A percentile compares a stretch with the other conserved stretches of the same genome.
Evolutionary conservation across 2,797 vertebrate species (phyloP).

Genomic region (Rhinoraja longicauda): DNA sequence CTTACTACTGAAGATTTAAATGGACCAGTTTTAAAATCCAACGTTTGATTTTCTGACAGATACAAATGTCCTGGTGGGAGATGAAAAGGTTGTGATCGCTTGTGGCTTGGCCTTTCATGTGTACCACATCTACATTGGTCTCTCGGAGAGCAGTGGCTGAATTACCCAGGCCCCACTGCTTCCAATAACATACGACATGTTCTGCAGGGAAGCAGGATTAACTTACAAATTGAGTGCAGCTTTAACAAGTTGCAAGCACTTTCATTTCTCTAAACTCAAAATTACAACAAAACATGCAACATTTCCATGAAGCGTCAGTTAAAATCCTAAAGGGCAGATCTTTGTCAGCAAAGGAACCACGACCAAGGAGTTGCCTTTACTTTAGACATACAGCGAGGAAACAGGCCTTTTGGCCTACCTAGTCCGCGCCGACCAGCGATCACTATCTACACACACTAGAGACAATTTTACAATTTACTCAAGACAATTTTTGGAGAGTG

Average conservation of each 20-base stretch:
- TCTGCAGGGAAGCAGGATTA: neutral
- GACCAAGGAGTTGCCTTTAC: too few relatives aligned
- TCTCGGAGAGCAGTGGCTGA: neutral
- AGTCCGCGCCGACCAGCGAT: too few relatives aligned
- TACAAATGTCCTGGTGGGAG: neutral
- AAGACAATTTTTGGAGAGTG: too few relatives aligned
- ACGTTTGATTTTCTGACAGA: neutral
- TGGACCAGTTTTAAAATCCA: neutral
- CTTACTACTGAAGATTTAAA: neutral
- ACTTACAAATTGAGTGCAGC: neutral
- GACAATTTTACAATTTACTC: too few relatives aligned
- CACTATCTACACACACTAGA: too few relatives aligned
- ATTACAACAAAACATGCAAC: neutral
- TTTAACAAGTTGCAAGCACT: neutral
- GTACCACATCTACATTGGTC: neutral
- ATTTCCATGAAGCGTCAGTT: neutral
- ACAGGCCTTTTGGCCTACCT: too few relatives aligned
- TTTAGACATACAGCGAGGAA: too few relatives aligned
- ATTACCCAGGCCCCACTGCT: neutral
- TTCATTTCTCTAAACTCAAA: neutral
- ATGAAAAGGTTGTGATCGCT: neutral
- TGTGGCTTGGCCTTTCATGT: neutral
- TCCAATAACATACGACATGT: neutral
- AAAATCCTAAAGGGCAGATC: neutral
- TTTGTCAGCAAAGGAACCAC: neutral